Percentiles rank a stretch among this genome's conserved stretches.
Evolutionary conservation across 2,113 vertebrate species (phyloP).

Genomic region (Phodopus roborovskii): DNA sequence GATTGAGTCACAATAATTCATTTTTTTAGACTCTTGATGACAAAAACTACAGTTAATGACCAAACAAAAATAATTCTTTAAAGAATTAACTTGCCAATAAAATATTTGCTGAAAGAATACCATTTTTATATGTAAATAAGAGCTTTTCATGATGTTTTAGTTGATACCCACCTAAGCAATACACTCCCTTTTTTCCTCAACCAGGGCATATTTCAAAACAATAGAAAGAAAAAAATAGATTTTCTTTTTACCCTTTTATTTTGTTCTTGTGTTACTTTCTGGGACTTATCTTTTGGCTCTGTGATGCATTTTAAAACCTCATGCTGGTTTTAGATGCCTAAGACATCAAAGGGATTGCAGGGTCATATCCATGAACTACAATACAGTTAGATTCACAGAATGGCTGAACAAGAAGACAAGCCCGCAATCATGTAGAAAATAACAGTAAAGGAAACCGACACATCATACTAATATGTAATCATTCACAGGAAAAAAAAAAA

Average conservation of each 20-base stretch:
- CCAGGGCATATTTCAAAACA: constrained; percentile 72
- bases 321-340: constrained; percentile 82
- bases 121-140: constrained; percentile 66
- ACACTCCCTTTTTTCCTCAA: constrained; percentile 65
- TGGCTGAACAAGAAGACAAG: constrained; percentile 71
- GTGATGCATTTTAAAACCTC: constrained; percentile 80
- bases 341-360: constrained; percentile 75
- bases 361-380: constrained; percentile 77
- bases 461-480: constrained; percentile 73
- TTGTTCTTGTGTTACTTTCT: constrained; percentile 79
- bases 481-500: constrained; percentile 70
- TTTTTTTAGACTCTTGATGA: neutral
- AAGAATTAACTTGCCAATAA: constrained; percentile 30
- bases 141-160: constrained; percentile 64
- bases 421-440: constrained; percentile 76
- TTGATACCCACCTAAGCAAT: constrained; percentile 76
- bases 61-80: constrained; percentile 15
- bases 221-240: constrained; percentile 80
- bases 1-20: constrained; percentile 22
- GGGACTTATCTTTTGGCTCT: constrained; percentile 76
- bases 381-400: constrained; percentile 76
- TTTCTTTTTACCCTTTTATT: constrained; percentile 71
- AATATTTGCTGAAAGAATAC: constrained; percentile 10
- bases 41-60: constrained; percentile 33
- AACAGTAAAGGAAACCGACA: constrained; percentile 68